A percentile compares a stretch with the other conserved stretches of the same genome.
Conservation (phyloP, 2,888 invertebrate species). For the Enoplolaimus lenunculus region DNA sequence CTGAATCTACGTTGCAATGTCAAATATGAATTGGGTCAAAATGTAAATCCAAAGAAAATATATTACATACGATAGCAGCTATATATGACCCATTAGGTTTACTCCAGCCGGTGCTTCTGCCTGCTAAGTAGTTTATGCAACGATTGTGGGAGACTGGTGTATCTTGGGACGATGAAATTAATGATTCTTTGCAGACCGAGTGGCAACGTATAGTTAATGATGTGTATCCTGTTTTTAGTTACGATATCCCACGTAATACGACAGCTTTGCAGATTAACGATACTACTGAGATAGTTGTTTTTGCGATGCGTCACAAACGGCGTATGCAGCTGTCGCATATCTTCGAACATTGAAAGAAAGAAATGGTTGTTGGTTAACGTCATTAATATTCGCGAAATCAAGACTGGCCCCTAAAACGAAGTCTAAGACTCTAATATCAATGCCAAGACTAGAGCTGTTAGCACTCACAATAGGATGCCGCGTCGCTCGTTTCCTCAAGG, state of each 20-base stretch:
- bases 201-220: background rate
- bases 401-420: conserved; percentile 28
- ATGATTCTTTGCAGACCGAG: background rate
- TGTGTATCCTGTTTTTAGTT: background rate
- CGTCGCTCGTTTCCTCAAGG: conserved; percentile 20
- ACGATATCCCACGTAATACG: background rate
- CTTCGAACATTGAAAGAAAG: conserved; percentile 8
- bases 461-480: conserved; percentile 11
- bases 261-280: too few relatives aligned
- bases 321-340: conserved; percentile 28
- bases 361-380: background rate
- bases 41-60: conserved; percentile 24
- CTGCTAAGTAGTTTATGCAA: conserved; percentile 29
- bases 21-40: too few relatives aligned
- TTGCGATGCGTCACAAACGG: conserved; percentile 29
- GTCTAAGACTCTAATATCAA: too few relatives aligned
- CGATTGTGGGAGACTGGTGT: conserved; percentile 27
- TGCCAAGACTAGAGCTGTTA: conserved; percentile 26
- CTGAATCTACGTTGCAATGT: too few relatives aligned
- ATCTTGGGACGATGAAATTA: conserved; percentile 29
- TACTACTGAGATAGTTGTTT: conserved; percentile 20
- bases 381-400: conserved; percentile 25
- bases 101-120: conserved; percentile 22
- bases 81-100: conserved; percentile 28
- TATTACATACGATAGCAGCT: conserved; percentile 25